phyloP scores from a whole-genome alignment of 2,113 vertebrate genomes.

The Passerina amoena region DNA sequence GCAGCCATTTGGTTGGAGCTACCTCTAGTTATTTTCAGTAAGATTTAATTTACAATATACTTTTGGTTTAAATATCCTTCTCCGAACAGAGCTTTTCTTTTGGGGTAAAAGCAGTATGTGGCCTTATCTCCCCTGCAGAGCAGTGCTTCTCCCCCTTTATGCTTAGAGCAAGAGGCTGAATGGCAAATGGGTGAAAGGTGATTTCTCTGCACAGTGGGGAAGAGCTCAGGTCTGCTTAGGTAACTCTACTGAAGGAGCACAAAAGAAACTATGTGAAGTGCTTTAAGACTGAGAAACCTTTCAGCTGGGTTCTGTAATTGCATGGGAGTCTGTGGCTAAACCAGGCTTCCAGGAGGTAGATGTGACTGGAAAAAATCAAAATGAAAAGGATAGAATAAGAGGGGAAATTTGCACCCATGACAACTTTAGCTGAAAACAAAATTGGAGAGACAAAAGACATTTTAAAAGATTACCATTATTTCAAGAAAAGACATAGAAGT shows the following conservation, averaged over 20 bases:
- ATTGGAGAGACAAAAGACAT: not conserved
- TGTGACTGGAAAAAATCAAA: not conserved
- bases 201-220: not conserved
- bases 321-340: not conserved
- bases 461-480: not conserved
- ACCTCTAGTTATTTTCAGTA: conserved; percentile 92
- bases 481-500: not conserved
- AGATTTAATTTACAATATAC: not conserved
- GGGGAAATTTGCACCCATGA: not conserved
- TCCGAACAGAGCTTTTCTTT: not conserved
- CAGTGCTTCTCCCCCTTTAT: not conserved
- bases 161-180: not conserved
- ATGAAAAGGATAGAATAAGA: not conserved
- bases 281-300: not conserved
- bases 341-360: not conserved
- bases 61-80: not conserved
- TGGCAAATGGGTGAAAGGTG: not conserved
- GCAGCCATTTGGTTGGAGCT: conserved; percentile 88
- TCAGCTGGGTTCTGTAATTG: not conserved
- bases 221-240: not conserved
- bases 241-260: not conserved
- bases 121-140: not conserved
- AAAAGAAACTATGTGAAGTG: not conserved
- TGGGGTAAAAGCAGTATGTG: not conserved
- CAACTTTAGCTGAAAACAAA: not conserved